These are phyloP conservation scores for Latheticus oryzae DNA, from an alignment of 2,888 invertebrate genomes.

Conservation along the genomic window DNA sequence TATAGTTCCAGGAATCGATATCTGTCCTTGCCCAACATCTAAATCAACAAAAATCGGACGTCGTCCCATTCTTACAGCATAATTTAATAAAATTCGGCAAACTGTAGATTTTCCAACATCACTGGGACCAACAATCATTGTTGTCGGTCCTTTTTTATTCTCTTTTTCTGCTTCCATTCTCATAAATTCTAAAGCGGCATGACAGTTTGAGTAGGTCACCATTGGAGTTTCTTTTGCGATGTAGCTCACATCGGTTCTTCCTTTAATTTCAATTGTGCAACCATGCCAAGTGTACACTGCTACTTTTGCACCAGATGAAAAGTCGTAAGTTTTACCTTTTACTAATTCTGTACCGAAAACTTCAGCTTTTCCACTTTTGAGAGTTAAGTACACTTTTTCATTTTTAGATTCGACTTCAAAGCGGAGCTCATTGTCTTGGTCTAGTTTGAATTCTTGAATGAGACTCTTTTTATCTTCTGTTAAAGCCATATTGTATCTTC, in stretches of 20 bases:
- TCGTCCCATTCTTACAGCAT: constrained; percentile 90
- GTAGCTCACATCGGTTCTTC: constrained; percentile 93
- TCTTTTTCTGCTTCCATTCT: constrained; percentile 83
- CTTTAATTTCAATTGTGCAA: constrained; percentile 86
- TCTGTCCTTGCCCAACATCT: constrained; percentile 94
- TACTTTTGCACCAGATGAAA: constrained; percentile 90
- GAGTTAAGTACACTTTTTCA: constrained; percentile 84
- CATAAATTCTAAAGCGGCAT: constrained; percentile 93
- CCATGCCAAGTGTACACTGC: constrained; percentile 98
- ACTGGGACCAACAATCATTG: constrained; percentile 92
- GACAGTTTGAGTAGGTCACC: constrained; percentile 95
- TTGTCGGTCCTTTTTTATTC: constrained; percentile 81
- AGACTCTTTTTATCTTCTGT: constrained; percentile 53
- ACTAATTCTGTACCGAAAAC: constrained; percentile 97
- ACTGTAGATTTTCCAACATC: constrained; percentile 98
- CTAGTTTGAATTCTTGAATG: constrained; percentile 82
- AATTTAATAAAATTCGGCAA: constrained; percentile 86
- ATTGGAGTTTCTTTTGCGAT: constrained; percentile 97
- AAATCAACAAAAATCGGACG: constrained; percentile 94
- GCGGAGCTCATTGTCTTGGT: constrained; percentile 89
- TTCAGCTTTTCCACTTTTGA: constrained; percentile 92
- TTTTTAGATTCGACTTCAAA: constrained; percentile 93
- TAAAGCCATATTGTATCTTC: too few species aligned
- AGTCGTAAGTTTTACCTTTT: constrained; percentile 91
- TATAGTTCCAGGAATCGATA: constrained; percentile 92